Conservation (phyloP, 2,113 vertebrate species). For the Crocuta crocuta region DNA sequence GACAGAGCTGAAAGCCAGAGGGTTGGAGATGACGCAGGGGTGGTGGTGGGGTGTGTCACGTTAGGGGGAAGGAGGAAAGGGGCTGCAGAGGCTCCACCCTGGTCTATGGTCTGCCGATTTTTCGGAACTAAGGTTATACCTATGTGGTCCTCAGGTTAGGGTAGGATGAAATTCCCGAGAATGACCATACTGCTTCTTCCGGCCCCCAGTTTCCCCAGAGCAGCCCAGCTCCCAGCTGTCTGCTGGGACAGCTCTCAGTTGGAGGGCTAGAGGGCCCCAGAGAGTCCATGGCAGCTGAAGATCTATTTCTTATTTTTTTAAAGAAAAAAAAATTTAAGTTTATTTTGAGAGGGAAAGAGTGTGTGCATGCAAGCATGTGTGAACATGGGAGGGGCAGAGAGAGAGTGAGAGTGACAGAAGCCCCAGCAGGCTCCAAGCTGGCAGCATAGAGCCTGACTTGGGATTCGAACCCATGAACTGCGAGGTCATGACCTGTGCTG, state of each 20-base stretch:
- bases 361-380: too few species aligned
- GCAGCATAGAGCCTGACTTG: too few species aligned
- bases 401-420: too few species aligned
- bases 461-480: too few species aligned
- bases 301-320: not conserved
- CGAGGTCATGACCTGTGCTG: too few species aligned
- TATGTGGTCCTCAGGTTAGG: not conserved
- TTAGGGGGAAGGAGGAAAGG: not conserved
- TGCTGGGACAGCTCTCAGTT: too few species aligned
- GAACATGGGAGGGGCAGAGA: too few species aligned
- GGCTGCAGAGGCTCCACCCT: not conserved
- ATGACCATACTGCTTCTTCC: not conserved
- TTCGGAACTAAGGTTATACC: not conserved
- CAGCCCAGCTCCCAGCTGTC: not conserved
- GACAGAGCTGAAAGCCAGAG: conserved; percentile 24
- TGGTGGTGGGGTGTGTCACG: not conserved
- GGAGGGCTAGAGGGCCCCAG: not conserved
- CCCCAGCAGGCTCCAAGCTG: too few species aligned
- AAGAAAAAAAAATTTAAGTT: too few species aligned
- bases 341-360: too few species aligned
- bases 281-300: not conserved
- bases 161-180: not conserved
- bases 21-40: not conserved
- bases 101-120: not conserved
- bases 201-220: not conserved